These are phyloP conservation scores for Elanoides forficatus DNA, from an alignment of 2,113 vertebrate species.

Conservation along the genomic window DNA sequence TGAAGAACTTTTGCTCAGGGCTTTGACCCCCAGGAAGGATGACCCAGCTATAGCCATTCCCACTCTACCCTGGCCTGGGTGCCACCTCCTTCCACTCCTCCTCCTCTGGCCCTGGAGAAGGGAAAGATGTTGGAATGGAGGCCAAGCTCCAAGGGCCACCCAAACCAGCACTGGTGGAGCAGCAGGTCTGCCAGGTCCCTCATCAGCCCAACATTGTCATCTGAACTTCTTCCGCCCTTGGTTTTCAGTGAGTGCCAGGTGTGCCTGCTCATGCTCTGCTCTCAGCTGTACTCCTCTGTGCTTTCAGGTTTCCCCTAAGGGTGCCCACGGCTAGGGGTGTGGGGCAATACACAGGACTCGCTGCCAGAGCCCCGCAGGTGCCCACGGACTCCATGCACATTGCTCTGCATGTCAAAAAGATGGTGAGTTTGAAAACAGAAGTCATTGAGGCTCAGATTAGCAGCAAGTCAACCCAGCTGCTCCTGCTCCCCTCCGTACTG, in stretches of 20 bases:
- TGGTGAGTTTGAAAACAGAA: neutral
- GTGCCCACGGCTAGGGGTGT: neutral
- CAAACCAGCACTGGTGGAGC: neutral
- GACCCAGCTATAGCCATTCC: neutral
- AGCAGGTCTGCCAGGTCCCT: neutral
- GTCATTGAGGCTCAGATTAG: neutral
- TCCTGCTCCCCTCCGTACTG: rapidly evolving
- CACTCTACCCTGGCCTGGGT: neutral
- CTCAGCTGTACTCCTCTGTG: neutral
- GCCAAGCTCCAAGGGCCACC: neutral
- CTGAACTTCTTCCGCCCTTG: neutral
- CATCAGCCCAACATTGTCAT: neutral
- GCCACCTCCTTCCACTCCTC: neutral
- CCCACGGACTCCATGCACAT: rapidly evolving
- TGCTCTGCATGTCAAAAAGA: neutral
- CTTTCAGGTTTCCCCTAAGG: neutral
- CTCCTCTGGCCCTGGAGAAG: neutral
- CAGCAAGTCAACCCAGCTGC: neutral
- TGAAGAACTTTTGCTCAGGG: neutral
- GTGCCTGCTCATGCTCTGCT: rapidly evolving
- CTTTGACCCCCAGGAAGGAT: neutral
- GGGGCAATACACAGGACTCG: neutral
- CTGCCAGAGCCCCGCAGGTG: neutral
- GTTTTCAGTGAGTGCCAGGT: neutral
- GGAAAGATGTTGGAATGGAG: neutral